Base-by-base conservation (phyloP, 2,888 invertebrate genomes). In the Priocnemis perturbator region DNA sequence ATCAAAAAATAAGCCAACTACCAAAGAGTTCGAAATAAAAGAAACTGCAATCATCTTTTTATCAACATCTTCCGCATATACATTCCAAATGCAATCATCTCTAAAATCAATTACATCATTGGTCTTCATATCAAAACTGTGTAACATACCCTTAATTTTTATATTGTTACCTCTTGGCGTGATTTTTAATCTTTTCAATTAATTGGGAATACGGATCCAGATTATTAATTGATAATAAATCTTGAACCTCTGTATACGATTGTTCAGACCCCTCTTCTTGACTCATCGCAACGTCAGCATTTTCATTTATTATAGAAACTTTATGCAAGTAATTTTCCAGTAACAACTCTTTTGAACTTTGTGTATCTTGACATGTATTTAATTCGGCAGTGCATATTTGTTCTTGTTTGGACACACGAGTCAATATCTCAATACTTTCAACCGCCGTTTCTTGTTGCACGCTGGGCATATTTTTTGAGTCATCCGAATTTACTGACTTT, bases 1-100 rank as follows among this genome's bases (percentile, higher is more conserved):
- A 44, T 76, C 62, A 2, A 37, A 37, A 60, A 62, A 71, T 67
- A 83, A 64, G 19, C 73, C 66, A 30, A 83, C 30, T 56, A 86
- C 76, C 44, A 87, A 67, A 14, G 86, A 83, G 62, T 75, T 79
- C 7, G 82, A 77, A 57, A 87, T 83, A 60, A 83, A 87, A 69
- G 79, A 77, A n/a, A 82, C 64, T 45, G 73, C 69, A 45, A 86
- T 61, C 3, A 78, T 59, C 64, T 78, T 77, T 55, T 66, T 72
- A 19, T 81, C 70, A 7, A 81, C 21, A 67, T 72, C 63, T 15
- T 60, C 73, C 30, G 67, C 70, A 65, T 64, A 84, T 64, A 80
- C 17, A 5, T 76, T 62, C 86, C 86, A 87, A 65, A 86, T 85
- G 53, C 81, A 79, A 17, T 83, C 73, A 15, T 81, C 60, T 7